Evolutionary conservation across 2,888 invertebrate species (phyloP).

Genomic region (Stenotaenia linearis): DNA sequence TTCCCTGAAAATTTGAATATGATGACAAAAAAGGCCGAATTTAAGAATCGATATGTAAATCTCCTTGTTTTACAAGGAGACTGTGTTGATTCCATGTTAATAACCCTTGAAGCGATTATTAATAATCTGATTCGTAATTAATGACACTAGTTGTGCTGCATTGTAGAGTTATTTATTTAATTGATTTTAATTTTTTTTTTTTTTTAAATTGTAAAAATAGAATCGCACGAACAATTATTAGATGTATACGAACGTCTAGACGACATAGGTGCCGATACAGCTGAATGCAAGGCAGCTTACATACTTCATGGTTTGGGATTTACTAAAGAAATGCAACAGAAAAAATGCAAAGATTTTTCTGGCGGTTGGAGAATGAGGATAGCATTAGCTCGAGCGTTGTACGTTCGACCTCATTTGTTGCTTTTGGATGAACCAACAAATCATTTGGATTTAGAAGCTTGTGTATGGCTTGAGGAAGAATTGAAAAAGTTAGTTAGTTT

Average conservation of each 20-base stretch:
- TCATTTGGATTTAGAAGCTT: constrained; percentile 77
- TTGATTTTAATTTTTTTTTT: constrained; percentile 24
- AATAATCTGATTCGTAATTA: no score
- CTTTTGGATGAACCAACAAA: constrained; percentile 57
- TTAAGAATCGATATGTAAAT: no score
- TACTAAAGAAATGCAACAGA: constrained; percentile 59
- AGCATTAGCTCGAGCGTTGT: constrained; percentile 55
- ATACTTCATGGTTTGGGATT: constrained; percentile 97
- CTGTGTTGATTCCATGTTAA: no score
- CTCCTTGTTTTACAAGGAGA: no score
- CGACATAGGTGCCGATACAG: constrained; percentile 92
- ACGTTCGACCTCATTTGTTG: constrained; percentile 54
- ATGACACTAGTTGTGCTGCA: neutral
- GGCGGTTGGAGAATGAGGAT: constrained; percentile 62
- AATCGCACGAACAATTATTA: constrained; percentile 90
- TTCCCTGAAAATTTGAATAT: no score
- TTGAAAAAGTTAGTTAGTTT: constrained; percentile 64
- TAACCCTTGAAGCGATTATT: no score
- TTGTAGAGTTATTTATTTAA: neutral
- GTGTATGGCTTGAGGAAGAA: constrained; percentile 99
- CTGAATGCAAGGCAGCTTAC: constrained; percentile 87
- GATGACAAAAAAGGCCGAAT: no score
- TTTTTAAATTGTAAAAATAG: no score
- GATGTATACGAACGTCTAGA: constrained; percentile 97
- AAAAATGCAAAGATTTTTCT: constrained; percentile 61